Conservation (phyloP, 2,888 invertebrate genomes). For the Heliconius cydno region DNA sequence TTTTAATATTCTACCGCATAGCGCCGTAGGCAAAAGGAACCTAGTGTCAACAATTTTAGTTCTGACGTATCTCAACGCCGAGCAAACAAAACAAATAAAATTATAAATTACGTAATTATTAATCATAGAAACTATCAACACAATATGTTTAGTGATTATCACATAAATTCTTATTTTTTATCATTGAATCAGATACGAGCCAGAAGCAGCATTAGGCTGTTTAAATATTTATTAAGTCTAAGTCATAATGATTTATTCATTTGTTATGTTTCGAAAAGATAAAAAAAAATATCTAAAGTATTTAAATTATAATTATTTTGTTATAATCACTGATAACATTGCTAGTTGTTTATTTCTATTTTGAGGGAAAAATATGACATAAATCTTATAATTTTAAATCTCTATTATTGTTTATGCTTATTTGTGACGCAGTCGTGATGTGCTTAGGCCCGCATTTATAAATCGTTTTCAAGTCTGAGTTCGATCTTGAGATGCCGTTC, state of each 20-base stretch:
- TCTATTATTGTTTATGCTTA: too few relatives aligned
- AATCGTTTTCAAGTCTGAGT: too few relatives aligned
- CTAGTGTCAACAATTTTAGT: not conserved
- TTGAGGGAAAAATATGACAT: too few relatives aligned
- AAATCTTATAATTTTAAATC: not conserved
- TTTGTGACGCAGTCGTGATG: too few relatives aligned
- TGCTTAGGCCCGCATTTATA: too few relatives aligned
- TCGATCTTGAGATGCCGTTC: too few relatives aligned
- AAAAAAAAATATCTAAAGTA: constrained; percentile 5
- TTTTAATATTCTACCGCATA: not conserved
- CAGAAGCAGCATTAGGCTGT: constrained; percentile 11
- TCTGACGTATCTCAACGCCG: not conserved
- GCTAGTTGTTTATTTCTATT: not conserved
- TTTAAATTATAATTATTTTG: constrained; percentile 4
- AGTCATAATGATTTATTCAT: not conserved
- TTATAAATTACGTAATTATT: not conserved
- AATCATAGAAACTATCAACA: not conserved
- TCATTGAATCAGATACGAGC: not conserved
- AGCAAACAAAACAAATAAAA: not conserved
- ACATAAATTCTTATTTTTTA: not conserved
- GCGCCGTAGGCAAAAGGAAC: not conserved
- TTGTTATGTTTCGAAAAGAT: constrained; percentile 15
- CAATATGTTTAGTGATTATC: not conserved
- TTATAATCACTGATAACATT: not conserved
- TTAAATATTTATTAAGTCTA: not conserved